Base-by-base conservation (phyloP, 2,888 invertebrate genomes). In the Phaedon cochleariae region DNA sequence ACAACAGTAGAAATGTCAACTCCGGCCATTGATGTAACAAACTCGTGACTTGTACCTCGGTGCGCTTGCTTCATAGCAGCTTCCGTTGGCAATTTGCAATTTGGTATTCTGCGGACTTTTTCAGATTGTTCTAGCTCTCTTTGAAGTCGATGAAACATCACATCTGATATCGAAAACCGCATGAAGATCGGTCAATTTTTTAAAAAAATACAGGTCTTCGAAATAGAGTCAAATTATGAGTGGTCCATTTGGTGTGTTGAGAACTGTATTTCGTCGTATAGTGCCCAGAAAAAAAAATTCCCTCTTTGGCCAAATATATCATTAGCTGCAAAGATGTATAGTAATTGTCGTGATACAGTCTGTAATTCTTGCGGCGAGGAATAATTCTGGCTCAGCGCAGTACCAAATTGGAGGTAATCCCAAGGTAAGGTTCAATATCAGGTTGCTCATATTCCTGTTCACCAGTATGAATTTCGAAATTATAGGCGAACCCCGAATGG, bases 181-280 rank as follows among this genome's bases (percentile, higher is more conserved):
- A n/a, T n/a, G n/a, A n/a, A n/a, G n/a, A n/a, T n/a, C n/a, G n/a
- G n/a, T n/a, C n/a, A n/a, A n/a, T n/a, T n/a, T n/a, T n/a, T n/a
- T n/a, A n/a, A n/a, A n/a, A n/a, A n/a, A n/a, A n/a, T n/a, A n/a
- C n/a, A n/a, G n/a, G n/a, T n/a, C n/a, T n/a, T n/a, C n/a, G n/a
- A n/a, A n/a, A n/a, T n/a, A n/a, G n/a, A n/a, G n/a, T n/a, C n/a
- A n/a, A n/a, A n/a, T n/a, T n/a, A n/a, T n/a, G n/a, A n/a, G n/a
- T n/a, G n/a, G n/a, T n/a, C n/a, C n/a, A n/a, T n/a, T n/a, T n/a
- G n/a, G n/a, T n/a, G n/a, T n/a, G n/a, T n/a, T n/a, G n/a, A n/a
- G n/a, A n/a, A n/a, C n/a, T n/a, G n/a, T n/a, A n/a, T 54, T 67
- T 29, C 62, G 37, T 46, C 60, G 51, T 31, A 65, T 37, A 20